A percentile compares a stretch with the other conserved stretches of the same genome.
Evolutionary conservation across 2,888 invertebrate species (phyloP).

Genomic region (Elysia crispata): DNA sequence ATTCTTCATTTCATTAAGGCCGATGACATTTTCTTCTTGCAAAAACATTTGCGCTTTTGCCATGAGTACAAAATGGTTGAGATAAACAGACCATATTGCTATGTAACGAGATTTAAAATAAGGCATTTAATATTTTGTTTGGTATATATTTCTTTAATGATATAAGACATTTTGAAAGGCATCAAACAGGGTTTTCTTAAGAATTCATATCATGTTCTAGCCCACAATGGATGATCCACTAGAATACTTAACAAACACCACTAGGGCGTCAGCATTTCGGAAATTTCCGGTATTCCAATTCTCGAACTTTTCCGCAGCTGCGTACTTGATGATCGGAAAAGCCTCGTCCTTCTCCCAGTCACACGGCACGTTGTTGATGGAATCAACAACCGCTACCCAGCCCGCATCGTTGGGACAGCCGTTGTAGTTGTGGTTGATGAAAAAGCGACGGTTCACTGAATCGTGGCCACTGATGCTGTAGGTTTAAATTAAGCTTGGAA

Average conservation of each 20-base stretch:
- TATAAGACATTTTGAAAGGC: too few species aligned
- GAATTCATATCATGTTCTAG: too few species aligned
- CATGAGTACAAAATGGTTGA: too few species aligned
- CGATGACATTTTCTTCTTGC: too few species aligned
- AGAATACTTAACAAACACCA: slow-evolving; percentile 35
- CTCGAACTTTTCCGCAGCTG: neutral
- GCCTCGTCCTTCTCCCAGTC: slow-evolving; percentile 11
- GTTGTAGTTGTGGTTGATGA: slow-evolving; percentile 35
- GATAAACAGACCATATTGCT: too few species aligned
- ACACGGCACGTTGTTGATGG: neutral
- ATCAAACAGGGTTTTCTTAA: too few species aligned
- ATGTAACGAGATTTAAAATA: too few species aligned
- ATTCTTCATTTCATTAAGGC: too few species aligned
- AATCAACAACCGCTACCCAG: slow-evolving; percentile 30
- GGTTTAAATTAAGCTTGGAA: neutral
- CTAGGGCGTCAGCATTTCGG: slow-evolving; percentile 33
- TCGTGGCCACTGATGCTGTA: slow-evolving; percentile 33
- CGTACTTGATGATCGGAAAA: slow-evolving; percentile 29
- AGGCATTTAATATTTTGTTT: too few species aligned
- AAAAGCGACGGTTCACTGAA: slow-evolving; percentile 12
- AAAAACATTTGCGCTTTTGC: too few species aligned
- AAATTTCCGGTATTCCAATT: neutral
- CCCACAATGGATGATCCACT: neutral
- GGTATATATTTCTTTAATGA: too few species aligned
- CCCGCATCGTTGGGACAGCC: slow-evolving; percentile 27